phyloP scores from a whole-genome alignment of 2,797 vertebrate species.

The Galagoides demidoff region DNA sequence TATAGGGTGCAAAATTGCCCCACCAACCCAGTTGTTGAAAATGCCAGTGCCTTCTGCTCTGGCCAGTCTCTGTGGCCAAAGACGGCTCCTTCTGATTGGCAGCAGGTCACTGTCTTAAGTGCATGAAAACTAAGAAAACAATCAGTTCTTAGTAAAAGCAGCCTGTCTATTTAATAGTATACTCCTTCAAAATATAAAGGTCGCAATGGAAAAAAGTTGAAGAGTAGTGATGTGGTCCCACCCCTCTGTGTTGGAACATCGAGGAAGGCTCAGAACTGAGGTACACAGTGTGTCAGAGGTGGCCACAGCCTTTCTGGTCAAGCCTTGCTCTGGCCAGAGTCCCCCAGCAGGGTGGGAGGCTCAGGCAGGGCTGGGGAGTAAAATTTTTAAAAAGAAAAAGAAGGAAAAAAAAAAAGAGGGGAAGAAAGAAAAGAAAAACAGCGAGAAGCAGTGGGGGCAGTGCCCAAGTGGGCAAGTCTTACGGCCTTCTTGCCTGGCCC shows the following conservation, averaged over 20 bases:
- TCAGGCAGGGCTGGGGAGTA: conserved; percentile 76
- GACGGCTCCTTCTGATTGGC: neutral
- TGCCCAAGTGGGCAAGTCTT: conserved; percentile 87
- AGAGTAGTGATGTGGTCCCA: neutral
- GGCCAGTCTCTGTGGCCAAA: neutral
- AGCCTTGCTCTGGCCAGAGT: conserved; percentile 81
- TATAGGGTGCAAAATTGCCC: neutral
- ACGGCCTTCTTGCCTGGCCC: conserved; percentile 95
- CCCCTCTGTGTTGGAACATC: rapidly evolving
- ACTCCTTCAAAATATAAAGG: conserved; percentile 34
- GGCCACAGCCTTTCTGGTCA: conserved; percentile 2
- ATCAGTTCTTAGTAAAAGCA: conserved; percentile 7
- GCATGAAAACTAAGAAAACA: neutral
- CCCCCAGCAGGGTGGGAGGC: conserved; percentile 64
- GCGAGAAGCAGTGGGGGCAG: conserved; percentile 53
- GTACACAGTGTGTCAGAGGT: rapidly evolving
- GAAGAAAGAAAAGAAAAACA: neutral
- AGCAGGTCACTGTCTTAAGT: neutral
- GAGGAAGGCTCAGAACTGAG: neutral
- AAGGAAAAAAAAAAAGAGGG: neutral
- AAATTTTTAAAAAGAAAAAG: conserved; percentile 59
- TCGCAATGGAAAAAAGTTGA: neutral
- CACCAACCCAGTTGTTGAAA: neutral
- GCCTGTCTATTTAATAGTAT: neutral
- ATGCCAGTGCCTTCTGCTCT: neutral